phyloP scores from a whole-genome alignment of 2,888 invertebrate genomes.

The Acanthacorydalis orientalis region DNA sequence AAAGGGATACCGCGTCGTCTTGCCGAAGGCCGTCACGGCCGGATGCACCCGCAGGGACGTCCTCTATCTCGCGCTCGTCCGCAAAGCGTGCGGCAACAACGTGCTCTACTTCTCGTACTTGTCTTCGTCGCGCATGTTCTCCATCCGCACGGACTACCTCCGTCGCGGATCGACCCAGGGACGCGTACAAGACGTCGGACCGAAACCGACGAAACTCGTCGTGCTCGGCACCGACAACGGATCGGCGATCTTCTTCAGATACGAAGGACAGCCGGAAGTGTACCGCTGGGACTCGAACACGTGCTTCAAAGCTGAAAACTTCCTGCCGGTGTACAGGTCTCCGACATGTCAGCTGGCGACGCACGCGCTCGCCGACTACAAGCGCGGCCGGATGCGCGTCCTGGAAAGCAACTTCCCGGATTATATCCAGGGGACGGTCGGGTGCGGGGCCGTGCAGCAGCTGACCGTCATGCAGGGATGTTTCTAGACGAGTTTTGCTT shows the following conservation, averaged over 20 bases:
- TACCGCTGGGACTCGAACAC: slow-evolving; percentile 39
- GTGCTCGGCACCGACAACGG: slow-evolving; percentile 46
- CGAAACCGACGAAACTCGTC: slow-evolving; percentile 37
- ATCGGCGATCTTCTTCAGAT: slow-evolving; percentile 33
- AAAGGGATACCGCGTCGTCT: slow-evolving; percentile 43
- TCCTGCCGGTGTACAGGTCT: slow-evolving; percentile 34
- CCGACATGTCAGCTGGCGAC: slow-evolving; percentile 36
- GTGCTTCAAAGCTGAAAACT: slow-evolving; percentile 26
- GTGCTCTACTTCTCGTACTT: slow-evolving; percentile 46
- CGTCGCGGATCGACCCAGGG: slow-evolving; percentile 38
- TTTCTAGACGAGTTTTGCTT: slow-evolving; percentile 1
- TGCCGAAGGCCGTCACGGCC: slow-evolving; percentile 34
- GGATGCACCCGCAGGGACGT: slow-evolving; percentile 40
- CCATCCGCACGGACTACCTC: slow-evolving; percentile 43
- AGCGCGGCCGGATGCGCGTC: slow-evolving; percentile 35
- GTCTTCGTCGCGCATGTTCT: slow-evolving; percentile 41
- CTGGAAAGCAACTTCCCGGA: slow-evolving; percentile 47
- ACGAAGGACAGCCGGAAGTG: slow-evolving; percentile 37
- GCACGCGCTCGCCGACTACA: slow-evolving; percentile 38
- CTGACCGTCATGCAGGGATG: slow-evolving; percentile 18
- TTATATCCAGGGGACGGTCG: slow-evolving; percentile 41
- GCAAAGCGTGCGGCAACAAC: slow-evolving; percentile 35
- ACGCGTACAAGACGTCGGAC: slow-evolving; percentile 32
- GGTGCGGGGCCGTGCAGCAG: slow-evolving; percentile 41
- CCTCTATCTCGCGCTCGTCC: slow-evolving; percentile 45